Conservation (phyloP, 2,888 invertebrate genomes). For the Tigriopus californicus region DNA sequence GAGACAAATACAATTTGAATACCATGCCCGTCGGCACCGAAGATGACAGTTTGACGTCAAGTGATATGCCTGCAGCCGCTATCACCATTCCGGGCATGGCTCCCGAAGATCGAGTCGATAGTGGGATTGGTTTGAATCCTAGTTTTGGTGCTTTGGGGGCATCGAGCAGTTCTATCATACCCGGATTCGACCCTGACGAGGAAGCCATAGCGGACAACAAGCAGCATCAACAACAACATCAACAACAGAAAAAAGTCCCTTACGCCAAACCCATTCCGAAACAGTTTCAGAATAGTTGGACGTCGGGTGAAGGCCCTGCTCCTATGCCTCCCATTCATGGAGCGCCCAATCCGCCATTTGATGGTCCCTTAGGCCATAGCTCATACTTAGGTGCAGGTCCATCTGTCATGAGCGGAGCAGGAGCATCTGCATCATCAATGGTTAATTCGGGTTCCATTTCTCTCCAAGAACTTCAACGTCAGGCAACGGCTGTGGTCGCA, state of each 20-base stretch:
- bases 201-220: conserved; percentile 19
- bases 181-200: conserved; percentile 62
- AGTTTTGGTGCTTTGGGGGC: conserved; percentile 24
- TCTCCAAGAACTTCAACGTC: neutral
- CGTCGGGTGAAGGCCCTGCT: neutral
- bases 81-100: conserved; percentile 89
- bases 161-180: conserved; percentile 37
- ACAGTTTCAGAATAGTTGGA: conserved; percentile 95
- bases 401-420: no score
- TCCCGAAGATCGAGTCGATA: conserved; percentile 77
- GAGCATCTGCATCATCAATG: no score
- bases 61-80: conserved; percentile 42
- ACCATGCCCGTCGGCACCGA: conserved; percentile 52
- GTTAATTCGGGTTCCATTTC: neutral
- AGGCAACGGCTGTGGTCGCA: conserved; percentile 14
- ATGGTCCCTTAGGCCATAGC: neutral
- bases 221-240: conserved; percentile 5
- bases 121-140: conserved; percentile 22
- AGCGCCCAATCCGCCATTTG: neutral
- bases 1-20: conserved; percentile 91
- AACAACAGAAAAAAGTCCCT: conserved; percentile 41
- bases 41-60: conserved; percentile 23
- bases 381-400: neutral
- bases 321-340: neutral
- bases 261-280: conserved; percentile 90